Percentiles rank a stretch among this genome's conserved stretches.
Evolutionary conservation across 2,797 vertebrate species (phyloP).

Genomic region (Triplophysa bombifrons): DNA sequence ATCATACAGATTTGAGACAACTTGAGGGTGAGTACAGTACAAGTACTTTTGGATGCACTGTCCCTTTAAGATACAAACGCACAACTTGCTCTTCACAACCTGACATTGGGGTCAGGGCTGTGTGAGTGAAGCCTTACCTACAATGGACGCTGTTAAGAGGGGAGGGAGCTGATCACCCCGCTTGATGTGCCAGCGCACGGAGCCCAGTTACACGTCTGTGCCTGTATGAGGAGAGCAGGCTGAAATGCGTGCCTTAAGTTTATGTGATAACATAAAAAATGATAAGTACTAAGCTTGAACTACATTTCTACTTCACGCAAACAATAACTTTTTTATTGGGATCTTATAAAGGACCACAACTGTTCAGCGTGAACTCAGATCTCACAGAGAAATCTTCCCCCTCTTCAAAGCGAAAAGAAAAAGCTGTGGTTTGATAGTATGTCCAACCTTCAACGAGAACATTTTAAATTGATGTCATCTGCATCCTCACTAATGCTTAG

Average conservation of each 20-base stretch:
- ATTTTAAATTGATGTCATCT: constrained; percentile 16
- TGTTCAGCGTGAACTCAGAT: not conserved
- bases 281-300: not conserved
- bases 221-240: constrained; percentile 24
- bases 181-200: constrained; percentile 46
- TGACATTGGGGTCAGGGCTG: not conserved
- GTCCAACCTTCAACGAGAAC: constrained; percentile 14
- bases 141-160: constrained; percentile 27
- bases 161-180: constrained; percentile 21
- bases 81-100: not conserved
- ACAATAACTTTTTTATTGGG: constrained; percentile 11
- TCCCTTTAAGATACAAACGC: not conserved
- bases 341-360: constrained; percentile 13
- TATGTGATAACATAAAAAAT: no score
- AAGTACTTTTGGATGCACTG: not conserved
- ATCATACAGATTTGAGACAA: not conserved
- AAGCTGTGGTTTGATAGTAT: not conserved
- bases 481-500: constrained; percentile 27
- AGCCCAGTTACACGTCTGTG: constrained; percentile 47
- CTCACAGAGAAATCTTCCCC: not conserved
- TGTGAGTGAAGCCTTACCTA: not conserved
- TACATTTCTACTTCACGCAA: not conserved
- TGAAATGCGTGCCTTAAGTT: not conserved
- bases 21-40: not conserved
- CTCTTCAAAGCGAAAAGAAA: constrained; percentile 28